Conservation (phyloP, 2,113 vertebrate genomes). For the Brachyhypopomus occidentalis region DNA sequence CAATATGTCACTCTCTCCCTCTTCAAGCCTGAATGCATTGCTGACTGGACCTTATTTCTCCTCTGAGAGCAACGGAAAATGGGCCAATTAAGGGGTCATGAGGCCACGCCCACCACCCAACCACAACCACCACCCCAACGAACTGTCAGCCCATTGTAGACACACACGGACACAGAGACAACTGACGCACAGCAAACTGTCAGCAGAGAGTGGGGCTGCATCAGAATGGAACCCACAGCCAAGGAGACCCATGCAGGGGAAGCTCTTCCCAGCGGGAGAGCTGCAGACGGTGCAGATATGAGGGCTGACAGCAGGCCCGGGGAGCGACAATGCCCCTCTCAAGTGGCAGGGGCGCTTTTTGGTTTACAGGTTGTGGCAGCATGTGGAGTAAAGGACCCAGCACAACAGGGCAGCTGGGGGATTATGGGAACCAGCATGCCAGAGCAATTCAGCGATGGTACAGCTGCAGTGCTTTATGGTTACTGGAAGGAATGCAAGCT, state of each 20-base stretch:
- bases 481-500: not conserved
- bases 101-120: conserved; percentile 24
- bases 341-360: not conserved
- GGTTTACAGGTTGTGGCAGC: not conserved
- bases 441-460: not conserved
- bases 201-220: conserved; percentile 14
- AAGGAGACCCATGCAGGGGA: not conserved
- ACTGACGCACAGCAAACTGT: conserved; percentile 32
- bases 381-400: not conserved
- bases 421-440: conserved; percentile 25
- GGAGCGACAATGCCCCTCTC: conserved; percentile 1
- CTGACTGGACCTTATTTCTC: conserved; percentile 56
- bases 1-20: not conserved
- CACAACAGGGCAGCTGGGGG: not conserved
- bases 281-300: not conserved
- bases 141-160: not conserved
- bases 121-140: too few species aligned
- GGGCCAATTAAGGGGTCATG: conserved; percentile 59
- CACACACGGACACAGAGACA: conserved; percentile 34
- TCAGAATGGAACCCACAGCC: not conserved
- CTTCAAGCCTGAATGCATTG: conserved; percentile 44
- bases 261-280: not conserved
- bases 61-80: conserved; percentile 57
- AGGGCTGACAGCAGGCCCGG: not conserved
- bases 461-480: conserved; percentile 16